Base-by-base conservation (phyloP, 2,888 invertebrate species). In the Eucriotettix oculatus region DNA sequence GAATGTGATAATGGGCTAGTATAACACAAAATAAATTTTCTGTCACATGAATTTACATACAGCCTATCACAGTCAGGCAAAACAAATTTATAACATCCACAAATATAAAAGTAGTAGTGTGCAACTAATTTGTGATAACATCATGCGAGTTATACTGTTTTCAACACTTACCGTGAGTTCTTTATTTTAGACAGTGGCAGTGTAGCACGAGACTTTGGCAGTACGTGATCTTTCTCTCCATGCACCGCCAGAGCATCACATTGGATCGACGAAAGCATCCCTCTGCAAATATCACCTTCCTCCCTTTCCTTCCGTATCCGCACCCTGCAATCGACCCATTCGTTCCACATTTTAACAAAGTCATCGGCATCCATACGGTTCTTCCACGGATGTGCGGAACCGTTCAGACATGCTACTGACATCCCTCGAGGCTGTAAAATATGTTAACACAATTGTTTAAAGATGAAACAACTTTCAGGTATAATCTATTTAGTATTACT, bases 171-270 rank as follows among this genome's bases (percentile, higher is more conserved):
- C 29, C 29, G 29, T 29, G 29, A 29, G 3, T 29, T 29, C 29
- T 29, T 29, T 29, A 48, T 48, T 14, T 48, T 9, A 14, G 48
- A 48, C 12, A n/a, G 5, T 14, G 9, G 9, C 9, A 48, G 48
- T 48, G 48, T n/a, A 0, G 86, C 80, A 75, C 94, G 94, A 63
- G 85, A 83, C 17, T 75, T 70, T 1, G 84, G 81, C 2, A 94
- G 83, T 74, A 92, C 75, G 0, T 85, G 81, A 73, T 95, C 94
- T 69, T 88, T 87, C 65, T 81, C 79, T 0, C 94, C 94, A 69
- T 93, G 90, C 54, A 95, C 69, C 65, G 95, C 85, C 17, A 90
- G 78, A 0, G 90, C 89, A 0, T 87, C 87, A 64, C 87, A 87
- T 59, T 76, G 76, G 17, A 93, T 85, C 55, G 83, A 75, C 3